Base-by-base conservation (phyloP, 2,888 invertebrate genomes). In the Hirtodrosophila confusa region DNA sequence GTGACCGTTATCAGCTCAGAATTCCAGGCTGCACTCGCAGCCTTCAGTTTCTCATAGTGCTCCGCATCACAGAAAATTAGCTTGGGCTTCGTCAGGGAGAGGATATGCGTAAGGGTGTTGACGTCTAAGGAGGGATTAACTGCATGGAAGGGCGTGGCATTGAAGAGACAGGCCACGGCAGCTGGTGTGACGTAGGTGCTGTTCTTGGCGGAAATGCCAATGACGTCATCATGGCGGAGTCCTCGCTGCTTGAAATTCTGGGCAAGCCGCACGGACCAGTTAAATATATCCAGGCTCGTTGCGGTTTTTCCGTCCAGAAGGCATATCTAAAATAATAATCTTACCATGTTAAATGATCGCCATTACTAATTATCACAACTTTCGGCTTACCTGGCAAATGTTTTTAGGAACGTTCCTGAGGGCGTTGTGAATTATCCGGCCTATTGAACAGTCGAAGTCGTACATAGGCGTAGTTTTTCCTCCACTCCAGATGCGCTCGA, bases 131-230 rank as follows among this genome's bases (percentile, higher is more conserved):
- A 37, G 3, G 82, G 72, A 53, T 80, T 85, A 0, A 89, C 68
- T 0, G 84, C 67, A 54, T 87, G 89, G 7, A 90, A 74, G n/a
- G 86, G 76, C 3, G 75, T 75, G 1, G 80, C 82, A 56, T 83
- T 76, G 24, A 79, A 45, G 3, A 89, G 50, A 2, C 75, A 73
- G 3, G 68, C 88, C 11, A 87, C 71, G 1, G 73, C 83, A 1
- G 79, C 12, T 0, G 89, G 83, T 27, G 86, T 78, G 0, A 89
- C 51, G 24, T 73, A 71, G n/a, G 73, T 79, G 27, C 77, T 69
- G 44, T 89, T 87, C 8, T 62, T 57, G 2, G 83, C 83, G 5
- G 80, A 56, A 12, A 89, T 71, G 3, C 88, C 82, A 31, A 89
- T 68, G 9, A 89, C 64, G 40, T 88, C 80, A 5, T 78, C 75